Percentiles rank a stretch among this genome's conserved stretches.
Evolutionary conservation across 1,140 invertebrate species (phyloP).

Genomic region (Drosophila repletoides): DNA sequence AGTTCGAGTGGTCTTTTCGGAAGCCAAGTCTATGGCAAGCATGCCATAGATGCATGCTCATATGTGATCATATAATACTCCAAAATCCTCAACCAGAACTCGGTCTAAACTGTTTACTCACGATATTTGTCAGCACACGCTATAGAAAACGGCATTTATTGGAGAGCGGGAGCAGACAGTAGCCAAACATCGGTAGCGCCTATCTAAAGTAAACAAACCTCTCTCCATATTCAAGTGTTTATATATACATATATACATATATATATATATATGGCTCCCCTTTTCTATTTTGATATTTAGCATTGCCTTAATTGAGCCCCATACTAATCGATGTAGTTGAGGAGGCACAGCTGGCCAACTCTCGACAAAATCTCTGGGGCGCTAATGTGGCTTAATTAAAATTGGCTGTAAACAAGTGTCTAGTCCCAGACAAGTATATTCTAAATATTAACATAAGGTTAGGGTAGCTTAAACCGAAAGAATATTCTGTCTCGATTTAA

Average conservation of each 20-base stretch:
- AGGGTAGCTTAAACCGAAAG: too few species aligned
- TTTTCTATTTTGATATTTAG: too few species aligned
- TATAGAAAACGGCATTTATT: constrained; percentile 1
- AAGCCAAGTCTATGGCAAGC: neutral
- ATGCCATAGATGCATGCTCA: constrained; percentile 24
- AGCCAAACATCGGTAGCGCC: neutral
- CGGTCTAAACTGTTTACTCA: constrained; percentile 28
- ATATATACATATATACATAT: neutral
- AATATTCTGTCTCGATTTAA: too few species aligned
- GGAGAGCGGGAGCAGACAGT: neutral
- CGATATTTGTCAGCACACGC: constrained; percentile 22
- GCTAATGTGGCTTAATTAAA: constrained; percentile 40
- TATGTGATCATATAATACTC: neutral
- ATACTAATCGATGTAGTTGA: constrained; percentile 6
- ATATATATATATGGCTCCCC: neutral
- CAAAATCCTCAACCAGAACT: neutral
- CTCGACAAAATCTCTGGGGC: neutral
- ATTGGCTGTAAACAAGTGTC: constrained; percentile 49
- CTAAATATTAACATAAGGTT: constrained; percentile 6
- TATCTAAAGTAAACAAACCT: constrained; percentile 37
- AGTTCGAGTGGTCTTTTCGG: neutral
- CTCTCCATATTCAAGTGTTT: neutral
- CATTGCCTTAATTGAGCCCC: neutral
- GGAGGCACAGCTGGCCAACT: neutral
- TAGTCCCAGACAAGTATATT: constrained; percentile 3